A percentile compares a stretch with the other conserved stretches of the same genome.
phyloP scores from a whole-genome alignment of 2,797 vertebrate genomes.

The Macropus fuliginosus region DNA sequence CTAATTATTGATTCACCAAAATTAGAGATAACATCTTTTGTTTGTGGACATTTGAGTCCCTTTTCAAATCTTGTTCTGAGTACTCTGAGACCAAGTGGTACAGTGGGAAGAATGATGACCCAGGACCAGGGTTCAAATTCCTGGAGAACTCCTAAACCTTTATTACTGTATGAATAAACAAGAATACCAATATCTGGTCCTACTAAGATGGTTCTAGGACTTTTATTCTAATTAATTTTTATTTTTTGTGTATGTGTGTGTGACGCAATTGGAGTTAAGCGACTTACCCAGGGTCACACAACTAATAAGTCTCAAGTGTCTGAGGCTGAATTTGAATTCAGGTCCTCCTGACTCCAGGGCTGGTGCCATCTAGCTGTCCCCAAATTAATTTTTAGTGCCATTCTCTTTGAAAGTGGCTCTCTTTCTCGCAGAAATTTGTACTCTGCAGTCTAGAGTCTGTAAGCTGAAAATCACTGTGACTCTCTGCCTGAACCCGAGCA shows the following conservation, averaged over 20 bases:
- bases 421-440: neutral
- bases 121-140: neutral
- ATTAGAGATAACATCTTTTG: neutral
- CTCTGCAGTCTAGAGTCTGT: neutral
- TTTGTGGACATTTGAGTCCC: neutral
- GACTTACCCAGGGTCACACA: no score
- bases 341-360: no score
- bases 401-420: neutral
- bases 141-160: neutral
- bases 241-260: no score
- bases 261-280: no score
- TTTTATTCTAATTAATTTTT: neutral
- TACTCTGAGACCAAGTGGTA: neutral
- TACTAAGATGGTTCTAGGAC: neutral
- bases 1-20: neutral
- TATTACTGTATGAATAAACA: neutral
- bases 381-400: neutral
- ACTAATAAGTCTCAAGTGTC: no score
- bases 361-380: no score
- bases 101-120: neutral
- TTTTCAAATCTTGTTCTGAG: neutral
- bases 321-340: no score
- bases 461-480: neutral
- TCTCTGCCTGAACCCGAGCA: neutral
- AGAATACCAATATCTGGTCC: neutral